Percentiles rank a stretch among this genome's conserved stretches.
Conservation (phyloP, 2,113 vertebrate species). For the Toxostoma redivivum region DNA sequence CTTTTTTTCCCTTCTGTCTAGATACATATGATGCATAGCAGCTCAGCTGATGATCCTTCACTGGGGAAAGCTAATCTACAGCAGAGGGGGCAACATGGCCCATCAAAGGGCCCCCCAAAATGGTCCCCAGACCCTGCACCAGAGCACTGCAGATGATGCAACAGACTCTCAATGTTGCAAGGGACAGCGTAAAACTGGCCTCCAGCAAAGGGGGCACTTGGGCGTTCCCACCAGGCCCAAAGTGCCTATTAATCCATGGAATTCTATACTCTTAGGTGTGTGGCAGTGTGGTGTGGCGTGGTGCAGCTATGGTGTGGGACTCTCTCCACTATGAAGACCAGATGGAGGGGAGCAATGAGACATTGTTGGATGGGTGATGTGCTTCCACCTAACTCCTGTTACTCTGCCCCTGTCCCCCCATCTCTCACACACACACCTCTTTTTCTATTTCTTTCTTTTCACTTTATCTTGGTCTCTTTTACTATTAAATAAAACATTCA, state of each 20-base stretch:
- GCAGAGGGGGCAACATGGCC: not conserved
- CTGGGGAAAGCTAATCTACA: not conserved
- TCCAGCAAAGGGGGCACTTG: not conserved
- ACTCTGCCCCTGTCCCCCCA: not conserved
- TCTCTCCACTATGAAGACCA: not conserved
- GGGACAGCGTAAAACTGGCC: not conserved
- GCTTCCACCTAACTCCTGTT: not conserved
- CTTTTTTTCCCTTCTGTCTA: not conserved
- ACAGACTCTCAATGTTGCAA: not conserved
- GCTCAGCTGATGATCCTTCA: not conserved
- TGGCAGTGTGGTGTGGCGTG: not conserved
- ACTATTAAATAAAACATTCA: not conserved
- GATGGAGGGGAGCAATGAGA: not conserved
- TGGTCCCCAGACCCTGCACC: not conserved
- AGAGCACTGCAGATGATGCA: not conserved
- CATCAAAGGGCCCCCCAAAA: not conserved
- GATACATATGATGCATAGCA: not conserved
- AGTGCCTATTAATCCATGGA: not conserved
- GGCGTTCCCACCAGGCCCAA: not conserved
- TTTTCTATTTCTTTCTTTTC: not conserved
- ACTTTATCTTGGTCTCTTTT: not conserved
- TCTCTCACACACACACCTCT: not conserved
- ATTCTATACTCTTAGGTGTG: not conserved
- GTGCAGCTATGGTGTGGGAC: accelerated
- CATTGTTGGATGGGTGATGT: not conserved